Evolutionary conservation across 1,140 invertebrate genomes (phyloP).

Genomic region (Idris sp.): DNA sequence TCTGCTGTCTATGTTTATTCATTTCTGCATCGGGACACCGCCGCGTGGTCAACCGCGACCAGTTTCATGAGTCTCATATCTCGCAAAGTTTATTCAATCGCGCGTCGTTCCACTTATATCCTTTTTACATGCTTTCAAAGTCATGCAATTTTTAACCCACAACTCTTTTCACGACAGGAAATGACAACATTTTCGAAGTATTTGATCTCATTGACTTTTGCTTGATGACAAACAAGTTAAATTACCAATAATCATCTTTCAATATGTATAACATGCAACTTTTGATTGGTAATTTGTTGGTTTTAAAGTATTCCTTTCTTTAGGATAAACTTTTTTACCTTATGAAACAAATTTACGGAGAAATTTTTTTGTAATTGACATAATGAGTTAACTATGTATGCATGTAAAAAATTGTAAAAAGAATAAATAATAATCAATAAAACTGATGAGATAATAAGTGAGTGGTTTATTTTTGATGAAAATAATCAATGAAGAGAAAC

Average conservation of each 20-base stretch:
- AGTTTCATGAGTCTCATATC: slow-evolving; percentile 21
- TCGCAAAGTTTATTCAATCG: slow-evolving; percentile 57
- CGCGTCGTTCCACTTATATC: slow-evolving; percentile 70
- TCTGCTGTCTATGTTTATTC: slow-evolving; percentile 43
- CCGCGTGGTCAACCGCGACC: slow-evolving; percentile 18
- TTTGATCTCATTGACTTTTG: slow-evolving; percentile 1
- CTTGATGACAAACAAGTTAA: slow-evolving; percentile 3
- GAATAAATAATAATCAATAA: too few species aligned
- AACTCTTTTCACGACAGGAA: slow-evolving; percentile 20
- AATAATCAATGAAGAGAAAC: too few species aligned
- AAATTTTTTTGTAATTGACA: too few species aligned
- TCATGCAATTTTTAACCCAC: slow-evolving; percentile 32
- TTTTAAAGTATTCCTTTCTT: too few species aligned
- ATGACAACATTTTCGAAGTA: slow-evolving; percentile 3
- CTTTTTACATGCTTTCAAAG: slow-evolving; percentile 30
- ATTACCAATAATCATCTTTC: not conserved
- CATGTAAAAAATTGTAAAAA: too few species aligned
- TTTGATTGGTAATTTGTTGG: too few species aligned
- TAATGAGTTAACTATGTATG: too few species aligned
- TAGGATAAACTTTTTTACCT: too few species aligned
- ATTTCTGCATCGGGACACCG: slow-evolving; percentile 32
- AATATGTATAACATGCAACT: too few species aligned
- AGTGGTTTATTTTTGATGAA: too few species aligned
- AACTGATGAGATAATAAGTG: too few species aligned
- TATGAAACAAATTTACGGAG: too few species aligned